A percentile compares a stretch with the other conserved stretches of the same genome.
These are phyloP conservation scores for Subanguina moxae DNA, from an alignment of 1,140 invertebrate species.

Conservation along the genomic window DNA sequence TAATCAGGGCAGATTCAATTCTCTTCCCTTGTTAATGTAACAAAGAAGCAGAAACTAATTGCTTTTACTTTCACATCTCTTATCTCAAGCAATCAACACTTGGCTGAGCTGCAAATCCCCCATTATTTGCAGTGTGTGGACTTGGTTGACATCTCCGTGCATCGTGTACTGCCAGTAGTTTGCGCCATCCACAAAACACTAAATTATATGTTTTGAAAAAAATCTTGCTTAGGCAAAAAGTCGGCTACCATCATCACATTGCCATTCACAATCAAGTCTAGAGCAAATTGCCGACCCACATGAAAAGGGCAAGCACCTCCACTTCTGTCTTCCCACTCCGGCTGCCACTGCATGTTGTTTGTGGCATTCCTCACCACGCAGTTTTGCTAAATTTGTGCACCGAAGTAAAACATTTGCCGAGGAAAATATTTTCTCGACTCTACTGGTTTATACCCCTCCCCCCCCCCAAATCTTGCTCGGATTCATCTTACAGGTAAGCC, in stretches of 20 bases:
- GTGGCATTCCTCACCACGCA: slow-evolving; percentile 24
- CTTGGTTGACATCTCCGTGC: not conserved
- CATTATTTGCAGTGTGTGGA: slow-evolving; percentile 13
- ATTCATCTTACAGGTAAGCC: no score
- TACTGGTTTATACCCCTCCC: no score
- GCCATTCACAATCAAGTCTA: slow-evolving; percentile 22
- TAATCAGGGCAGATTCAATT: no score
- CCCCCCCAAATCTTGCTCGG: no score
- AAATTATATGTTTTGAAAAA: not conserved
- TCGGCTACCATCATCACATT: slow-evolving; percentile 8
- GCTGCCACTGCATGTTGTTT: slow-evolving; percentile 15
- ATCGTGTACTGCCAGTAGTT: slow-evolving; percentile 15
- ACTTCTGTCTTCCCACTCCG: slow-evolving; percentile 17
- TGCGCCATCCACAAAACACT: slow-evolving; percentile 26
- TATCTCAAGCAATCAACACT: slow-evolving; percentile 24
- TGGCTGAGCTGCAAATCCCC: slow-evolving; percentile 19
- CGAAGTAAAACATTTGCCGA: not conserved
- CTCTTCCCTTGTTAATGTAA: no score
- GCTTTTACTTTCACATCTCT: not conserved
- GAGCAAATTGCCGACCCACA: slow-evolving; percentile 12
- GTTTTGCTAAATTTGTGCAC: slow-evolving; percentile 17
- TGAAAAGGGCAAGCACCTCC: slow-evolving; percentile 20
- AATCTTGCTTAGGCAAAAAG: not conserved
- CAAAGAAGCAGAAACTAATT: no score
- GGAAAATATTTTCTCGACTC: not conserved